phyloP scores from a whole-genome alignment of 2,888 invertebrate species.

The Dione juno region DNA sequence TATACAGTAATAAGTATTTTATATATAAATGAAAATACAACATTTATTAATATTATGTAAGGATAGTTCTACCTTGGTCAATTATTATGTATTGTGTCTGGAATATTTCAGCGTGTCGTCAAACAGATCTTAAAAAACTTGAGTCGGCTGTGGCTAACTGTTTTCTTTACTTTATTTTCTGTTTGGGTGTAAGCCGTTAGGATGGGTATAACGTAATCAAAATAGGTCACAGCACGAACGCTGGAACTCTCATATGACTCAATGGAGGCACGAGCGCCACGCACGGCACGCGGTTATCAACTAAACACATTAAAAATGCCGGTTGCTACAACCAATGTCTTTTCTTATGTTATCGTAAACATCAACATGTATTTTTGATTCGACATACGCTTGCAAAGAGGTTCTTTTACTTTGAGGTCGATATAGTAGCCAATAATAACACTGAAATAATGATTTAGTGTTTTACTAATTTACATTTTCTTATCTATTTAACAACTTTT shows the following conservation, averaged over 20 bases:
- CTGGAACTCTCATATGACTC: constrained; percentile 50
- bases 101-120: constrained; percentile 50
- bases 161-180: background rate
- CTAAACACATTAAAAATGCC: constrained; percentile 76
- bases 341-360: constrained; percentile 55
- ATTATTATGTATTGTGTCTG: constrained; percentile 56
- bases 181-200: constrained; percentile 25
- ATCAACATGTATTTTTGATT: constrained; percentile 36
- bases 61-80: constrained; percentile 66
- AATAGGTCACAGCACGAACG: constrained; percentile 34
- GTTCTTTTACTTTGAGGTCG: constrained; percentile 10
- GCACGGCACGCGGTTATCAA: constrained; percentile 74
- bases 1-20: background rate
- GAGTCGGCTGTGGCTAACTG: background rate
- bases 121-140: constrained; percentile 33
- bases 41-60: constrained; percentile 14
- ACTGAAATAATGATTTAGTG: background rate
- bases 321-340: constrained; percentile 58
- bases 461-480: no score
- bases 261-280: constrained; percentile 63
- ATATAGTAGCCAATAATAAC: background rate
- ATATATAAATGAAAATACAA: constrained; percentile 4
- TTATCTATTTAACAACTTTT: no score
- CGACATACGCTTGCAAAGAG: constrained; percentile 25
- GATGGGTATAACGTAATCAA: constrained; percentile 24